Evolutionary conservation across 2,888 invertebrate species (phyloP).

Genomic region (Ophonus ardosiacus): DNA sequence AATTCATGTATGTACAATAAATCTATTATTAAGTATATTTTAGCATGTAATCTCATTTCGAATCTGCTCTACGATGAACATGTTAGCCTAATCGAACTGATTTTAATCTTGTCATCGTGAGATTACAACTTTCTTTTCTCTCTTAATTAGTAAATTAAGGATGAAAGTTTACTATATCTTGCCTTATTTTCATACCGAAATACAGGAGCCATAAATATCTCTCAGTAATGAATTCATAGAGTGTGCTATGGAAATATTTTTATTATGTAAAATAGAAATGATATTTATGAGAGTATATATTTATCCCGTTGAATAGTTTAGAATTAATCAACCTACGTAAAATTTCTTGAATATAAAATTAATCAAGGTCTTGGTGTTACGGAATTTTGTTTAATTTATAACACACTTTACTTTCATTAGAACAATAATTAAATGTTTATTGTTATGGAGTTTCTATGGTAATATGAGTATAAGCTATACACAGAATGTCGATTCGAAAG

Average conservation of each 20-base stretch:
- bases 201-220: slow-evolving; percentile 9
- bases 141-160: slow-evolving; percentile 56
- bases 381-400: slow-evolving; percentile 49
- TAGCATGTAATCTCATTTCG: neutral
- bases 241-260: slow-evolving; percentile 22
- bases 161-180: slow-evolving; percentile 24
- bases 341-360: slow-evolving; percentile 54
- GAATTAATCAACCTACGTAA: slow-evolving; percentile 53
- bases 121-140: slow-evolving; percentile 5
- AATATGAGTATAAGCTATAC: slow-evolving; percentile 11
- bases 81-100: neutral
- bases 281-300: slow-evolving; percentile 49
- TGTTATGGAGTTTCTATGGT: slow-evolving; percentile 34
- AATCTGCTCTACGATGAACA: neutral
- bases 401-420: slow-evolving; percentile 47
- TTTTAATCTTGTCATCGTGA: slow-evolving; percentile 3
- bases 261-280: slow-evolving; percentile 37
- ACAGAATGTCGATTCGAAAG: neutral
- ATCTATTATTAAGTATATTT: no score
- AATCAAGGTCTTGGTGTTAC: slow-evolving; percentile 45
- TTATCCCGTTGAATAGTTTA: slow-evolving; percentile 38
- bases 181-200: neutral
- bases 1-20: no score
- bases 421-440: slow-evolving; percentile 52
- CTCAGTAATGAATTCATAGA: slow-evolving; percentile 31